Evolutionary conservation across 2,797 vertebrate species (phyloP), one percentile per base, ranked within the genome.

Genomic region (Phrynocephalus vlangalii): DNA sequence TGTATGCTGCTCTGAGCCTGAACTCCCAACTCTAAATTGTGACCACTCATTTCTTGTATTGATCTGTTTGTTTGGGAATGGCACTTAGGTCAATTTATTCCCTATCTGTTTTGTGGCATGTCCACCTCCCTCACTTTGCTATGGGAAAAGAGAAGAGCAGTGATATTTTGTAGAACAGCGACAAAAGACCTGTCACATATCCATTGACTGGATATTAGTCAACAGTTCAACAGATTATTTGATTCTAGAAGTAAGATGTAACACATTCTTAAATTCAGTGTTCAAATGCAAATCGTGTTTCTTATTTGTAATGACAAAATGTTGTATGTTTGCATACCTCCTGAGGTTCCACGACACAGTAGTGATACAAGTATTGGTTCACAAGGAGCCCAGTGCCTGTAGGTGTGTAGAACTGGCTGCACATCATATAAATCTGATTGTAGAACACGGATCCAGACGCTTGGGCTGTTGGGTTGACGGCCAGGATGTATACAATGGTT

Each of bases 321-420:
- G 7, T 24, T 48, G 7, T 24, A 28, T 48, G 16, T 67, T 48
- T 10, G 83, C 95, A 15, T 94, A 98, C 98, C 98, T 99, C 98
- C 77, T 99, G 98, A 0, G 98, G 98, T 89, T 99, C 98, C 93
- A 99, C 97, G 52, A 99, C 98, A 66, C 98, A 99, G 96, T 98
- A 99, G 94, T 98, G 98, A 95, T 99, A 99, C 11, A 99, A 96
- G 91, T 98, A 99, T 71, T 98, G 98, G 90, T 98, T 98, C 91
- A 97, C 78, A 0, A 97, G 95, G 30, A 95, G 1, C 2, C 95
- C 96, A 0, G 92, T 1, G 0, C 2, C 0, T 88, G 96, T 95
- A 0, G 97, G 91, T 0, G 93, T 68, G 63, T 98, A 97, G 92
- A 95, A 98, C 87, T 97, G 98, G 56, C 96, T 96, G 80, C 98